Conservation (phyloP, 2,113 vertebrate species). For the Brienomyrus brachyistius region DNA sequence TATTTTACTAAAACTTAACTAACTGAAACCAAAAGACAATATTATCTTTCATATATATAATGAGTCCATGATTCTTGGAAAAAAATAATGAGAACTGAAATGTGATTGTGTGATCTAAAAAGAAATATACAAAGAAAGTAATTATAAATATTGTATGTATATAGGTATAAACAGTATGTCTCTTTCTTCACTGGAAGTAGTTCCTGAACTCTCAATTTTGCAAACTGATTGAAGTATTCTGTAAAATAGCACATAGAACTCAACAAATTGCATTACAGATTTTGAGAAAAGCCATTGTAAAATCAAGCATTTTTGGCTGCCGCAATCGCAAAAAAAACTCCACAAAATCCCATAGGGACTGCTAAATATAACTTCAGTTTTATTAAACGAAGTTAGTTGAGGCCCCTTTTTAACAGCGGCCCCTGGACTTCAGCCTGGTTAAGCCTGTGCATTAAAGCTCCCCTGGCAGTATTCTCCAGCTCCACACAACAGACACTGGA, state of each 20-base stretch:
- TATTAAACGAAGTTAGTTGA: not conserved
- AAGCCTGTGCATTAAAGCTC: not conserved
- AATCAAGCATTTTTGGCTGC: not conserved
- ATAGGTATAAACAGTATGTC: not conserved
- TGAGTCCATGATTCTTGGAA: not conserved
- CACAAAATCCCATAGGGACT: not conserved
- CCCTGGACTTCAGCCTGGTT: not conserved
- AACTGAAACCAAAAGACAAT: not conserved
- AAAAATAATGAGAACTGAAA: not conserved
- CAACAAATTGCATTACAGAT: not conserved
- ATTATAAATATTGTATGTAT: not conserved
- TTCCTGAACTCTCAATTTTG: not conserved
- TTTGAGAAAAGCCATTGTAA: not conserved
- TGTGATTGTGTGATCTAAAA: not conserved
- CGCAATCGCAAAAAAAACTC: not conserved
- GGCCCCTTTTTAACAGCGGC: not conserved
- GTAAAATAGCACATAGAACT: not conserved
- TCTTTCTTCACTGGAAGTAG: not conserved
- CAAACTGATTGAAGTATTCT: not conserved
- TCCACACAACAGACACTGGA: not conserved
- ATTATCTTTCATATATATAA: not conserved
- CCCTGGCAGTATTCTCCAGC: not conserved
- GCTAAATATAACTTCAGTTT: not conserved
- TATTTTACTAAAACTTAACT: not conserved
- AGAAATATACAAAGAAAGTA: too few species aligned